These are phyloP conservation scores for Beris chalybata DNA, from an alignment of 2,888 invertebrate species.

Conservation along the genomic window DNA sequence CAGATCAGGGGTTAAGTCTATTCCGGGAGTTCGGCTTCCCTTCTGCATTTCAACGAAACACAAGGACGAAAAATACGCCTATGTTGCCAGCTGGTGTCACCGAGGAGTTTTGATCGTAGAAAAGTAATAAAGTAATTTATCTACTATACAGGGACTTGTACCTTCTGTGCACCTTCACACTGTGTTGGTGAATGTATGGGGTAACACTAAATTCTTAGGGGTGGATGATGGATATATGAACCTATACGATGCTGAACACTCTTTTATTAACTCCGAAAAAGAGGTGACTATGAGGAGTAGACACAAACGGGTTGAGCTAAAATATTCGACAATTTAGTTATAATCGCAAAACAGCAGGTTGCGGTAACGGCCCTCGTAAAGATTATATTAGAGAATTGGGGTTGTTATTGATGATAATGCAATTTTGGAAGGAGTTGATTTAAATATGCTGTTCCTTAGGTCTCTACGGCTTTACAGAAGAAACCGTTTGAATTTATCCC, in stretches of 20 bases:
- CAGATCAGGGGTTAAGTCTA: conserved; percentile 36
- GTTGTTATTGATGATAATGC: background rate
- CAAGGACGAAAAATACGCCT: conserved; percentile 17
- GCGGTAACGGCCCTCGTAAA: conserved; percentile 29
- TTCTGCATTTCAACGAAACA: conserved; percentile 7
- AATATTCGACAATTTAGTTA: conserved; percentile 32
- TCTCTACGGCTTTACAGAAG: too few relatives aligned
- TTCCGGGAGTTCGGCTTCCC: conserved; percentile 20
- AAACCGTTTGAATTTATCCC: too few relatives aligned
- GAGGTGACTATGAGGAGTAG: background rate
- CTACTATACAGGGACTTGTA: conserved; percentile 26
- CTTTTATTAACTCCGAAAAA: background rate
- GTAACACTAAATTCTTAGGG: conserved; percentile 19
- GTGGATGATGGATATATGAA: conserved; percentile 32
- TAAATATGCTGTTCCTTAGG: background rate
- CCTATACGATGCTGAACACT: background rate
- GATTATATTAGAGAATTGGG: background rate
- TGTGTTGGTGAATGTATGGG: background rate
- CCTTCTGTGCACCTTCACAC: conserved; percentile 12
- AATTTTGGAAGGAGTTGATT: background rate
- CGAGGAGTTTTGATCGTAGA: conserved; percentile 26
- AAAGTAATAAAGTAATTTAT: conserved; percentile 38
- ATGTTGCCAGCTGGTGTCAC: conserved; percentile 33
- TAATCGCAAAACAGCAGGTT: conserved; percentile 33
- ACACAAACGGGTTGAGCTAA: conserved; percentile 21